phyloP scores from a whole-genome alignment of 2,888 invertebrate genomes.

The Brachylomia viminalis region DNA sequence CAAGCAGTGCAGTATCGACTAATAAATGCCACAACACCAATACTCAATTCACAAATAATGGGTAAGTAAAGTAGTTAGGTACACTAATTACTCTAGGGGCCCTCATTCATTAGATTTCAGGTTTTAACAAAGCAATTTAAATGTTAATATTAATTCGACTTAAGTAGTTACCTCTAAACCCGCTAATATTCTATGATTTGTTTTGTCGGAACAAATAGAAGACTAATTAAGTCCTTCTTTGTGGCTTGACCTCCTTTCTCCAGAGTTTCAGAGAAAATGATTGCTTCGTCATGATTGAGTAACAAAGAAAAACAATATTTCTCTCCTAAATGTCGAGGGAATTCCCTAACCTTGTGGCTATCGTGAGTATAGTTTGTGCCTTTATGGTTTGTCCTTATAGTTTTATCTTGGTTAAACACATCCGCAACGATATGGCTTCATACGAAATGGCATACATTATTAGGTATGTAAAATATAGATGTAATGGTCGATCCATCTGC shows the following conservation, averaged over 20 bases:
- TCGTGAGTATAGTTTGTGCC: not conserved
- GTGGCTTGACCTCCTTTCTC: constrained; percentile 46
- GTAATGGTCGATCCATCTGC: too few species aligned
- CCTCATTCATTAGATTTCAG: constrained; percentile 35
- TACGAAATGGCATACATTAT: constrained; percentile 8
- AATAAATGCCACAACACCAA: constrained; percentile 52
- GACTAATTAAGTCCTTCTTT: constrained; percentile 39
- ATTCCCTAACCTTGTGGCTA: constrained; percentile 37
- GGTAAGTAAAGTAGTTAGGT: constrained; percentile 63
- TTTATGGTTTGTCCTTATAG: constrained; percentile 32
- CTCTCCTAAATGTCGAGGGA: constrained; percentile 46
- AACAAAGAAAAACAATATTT: constrained; percentile 48
- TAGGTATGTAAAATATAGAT: constrained; percentile 14
- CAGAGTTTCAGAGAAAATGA: constrained; percentile 43
- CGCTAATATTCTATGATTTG: constrained; percentile 11
- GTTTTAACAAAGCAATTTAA: constrained; percentile 31
- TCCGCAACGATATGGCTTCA: constrained; percentile 37
- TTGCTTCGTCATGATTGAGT: constrained; percentile 35
- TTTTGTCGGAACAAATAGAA: constrained; percentile 20
- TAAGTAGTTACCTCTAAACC: constrained; percentile 11
- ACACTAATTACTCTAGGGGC: constrained; percentile 37
- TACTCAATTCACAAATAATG: constrained; percentile 62
- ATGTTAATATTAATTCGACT: constrained; percentile 20
- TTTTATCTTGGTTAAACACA: constrained; percentile 37
- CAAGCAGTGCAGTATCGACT: constrained; percentile 49